phyloP scores from a whole-genome alignment of 2,113 vertebrate species.

The Passer domesticus region DNA sequence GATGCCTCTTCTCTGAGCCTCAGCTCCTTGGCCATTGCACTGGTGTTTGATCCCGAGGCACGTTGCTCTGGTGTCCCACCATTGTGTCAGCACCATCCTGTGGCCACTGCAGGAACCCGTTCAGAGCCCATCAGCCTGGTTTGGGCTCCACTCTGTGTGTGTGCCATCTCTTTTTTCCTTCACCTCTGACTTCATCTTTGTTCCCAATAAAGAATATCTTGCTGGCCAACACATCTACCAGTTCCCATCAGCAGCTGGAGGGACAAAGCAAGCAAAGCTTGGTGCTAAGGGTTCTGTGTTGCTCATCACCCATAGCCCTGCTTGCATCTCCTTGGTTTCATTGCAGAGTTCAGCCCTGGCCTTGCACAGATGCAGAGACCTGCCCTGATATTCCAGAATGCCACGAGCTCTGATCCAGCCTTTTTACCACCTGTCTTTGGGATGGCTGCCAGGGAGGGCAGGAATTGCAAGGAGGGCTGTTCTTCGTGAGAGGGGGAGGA shows the following conservation, averaged over 20 bases:
- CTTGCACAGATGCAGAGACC: not conserved
- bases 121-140: not conserved
- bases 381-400: not conserved
- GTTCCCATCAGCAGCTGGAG: not conserved
- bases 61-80: fast-evolving
- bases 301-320: not conserved
- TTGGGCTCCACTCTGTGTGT: not conserved
- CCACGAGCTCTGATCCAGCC: not conserved
- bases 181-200: not conserved
- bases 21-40: not conserved
- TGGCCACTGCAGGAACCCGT: not conserved
- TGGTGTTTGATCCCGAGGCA: fast-evolving
- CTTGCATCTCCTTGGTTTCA: not conserved
- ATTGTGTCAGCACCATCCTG: not conserved
- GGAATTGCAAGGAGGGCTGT: not conserved
- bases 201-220: not conserved
- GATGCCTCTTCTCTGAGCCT: not conserved
- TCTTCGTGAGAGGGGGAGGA: not conserved
- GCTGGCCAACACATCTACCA: not conserved
- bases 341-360: not conserved
- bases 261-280: not conserved
- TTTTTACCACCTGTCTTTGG: not conserved
- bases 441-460: not conserved
- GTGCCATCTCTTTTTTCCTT: not conserved
- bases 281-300: not conserved